Evolutionary conservation across 2,797 vertebrate species (phyloP).

Genomic region (Catharus ustulatus): DNA sequence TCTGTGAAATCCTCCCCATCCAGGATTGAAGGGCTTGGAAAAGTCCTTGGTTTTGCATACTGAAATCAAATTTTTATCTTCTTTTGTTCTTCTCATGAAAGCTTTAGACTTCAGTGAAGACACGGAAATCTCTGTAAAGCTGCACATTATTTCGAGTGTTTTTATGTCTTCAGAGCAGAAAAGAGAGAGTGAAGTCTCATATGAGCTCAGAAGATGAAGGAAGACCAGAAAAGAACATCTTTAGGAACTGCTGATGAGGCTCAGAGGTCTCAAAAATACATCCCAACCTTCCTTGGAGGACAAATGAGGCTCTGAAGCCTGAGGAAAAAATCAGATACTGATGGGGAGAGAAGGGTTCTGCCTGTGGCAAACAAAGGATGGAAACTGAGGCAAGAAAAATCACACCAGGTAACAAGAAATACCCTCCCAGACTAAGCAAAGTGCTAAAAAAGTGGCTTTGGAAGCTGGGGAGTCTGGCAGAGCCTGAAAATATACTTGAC

Average conservation of each 20-base stretch:
- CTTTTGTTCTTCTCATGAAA: not conserved
- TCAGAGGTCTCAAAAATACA: not conserved
- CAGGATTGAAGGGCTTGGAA: not conserved
- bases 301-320: fast-evolving
- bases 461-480: not conserved
- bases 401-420: not conserved
- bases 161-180: not conserved
- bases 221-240: not conserved
- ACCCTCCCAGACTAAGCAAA: not conserved
- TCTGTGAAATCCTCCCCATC: not conserved
- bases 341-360: not conserved
- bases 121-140: not conserved
- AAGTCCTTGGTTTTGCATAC: not conserved
- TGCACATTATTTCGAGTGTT: not conserved
- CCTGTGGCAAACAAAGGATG: not conserved
- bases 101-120: not conserved
- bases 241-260: not conserved
- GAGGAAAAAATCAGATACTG: not conserved
- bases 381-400: not conserved
- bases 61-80: not conserved
- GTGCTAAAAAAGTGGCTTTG: not conserved
- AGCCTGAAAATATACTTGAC: not conserved
- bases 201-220: not conserved
- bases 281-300: not conserved
- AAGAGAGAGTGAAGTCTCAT: not conserved